Conservation (phyloP, 2,888 invertebrate species). For the Trissolcus japonicus region DNA sequence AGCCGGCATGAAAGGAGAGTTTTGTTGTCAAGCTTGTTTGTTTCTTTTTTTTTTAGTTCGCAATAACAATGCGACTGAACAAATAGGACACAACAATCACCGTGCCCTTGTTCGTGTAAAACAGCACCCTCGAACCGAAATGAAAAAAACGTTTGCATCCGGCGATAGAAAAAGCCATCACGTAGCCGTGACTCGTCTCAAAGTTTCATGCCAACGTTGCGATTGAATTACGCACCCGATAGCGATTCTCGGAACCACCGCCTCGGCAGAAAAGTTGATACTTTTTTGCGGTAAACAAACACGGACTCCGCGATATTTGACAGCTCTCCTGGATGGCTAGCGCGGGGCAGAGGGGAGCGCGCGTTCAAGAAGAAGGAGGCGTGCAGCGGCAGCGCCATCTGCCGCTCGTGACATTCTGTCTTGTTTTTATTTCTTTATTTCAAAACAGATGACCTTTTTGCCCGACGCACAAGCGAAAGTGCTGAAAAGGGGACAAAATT, state of each 20-base stretch:
- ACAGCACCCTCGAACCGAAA: not conserved
- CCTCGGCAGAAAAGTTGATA: not conserved
- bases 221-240: not conserved
- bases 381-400: conserved; percentile 10
- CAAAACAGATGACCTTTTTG: no score
- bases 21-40: no score
- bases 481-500: no score
- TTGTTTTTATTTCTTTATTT: not conserved
- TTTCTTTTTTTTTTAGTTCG: no score
- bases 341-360: conserved; percentile 14
- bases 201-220: not conserved
- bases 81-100: not conserved
- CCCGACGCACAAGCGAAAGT: no score
- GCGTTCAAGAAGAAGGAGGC: conserved; percentile 7
- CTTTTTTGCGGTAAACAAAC: conserved; percentile 30
- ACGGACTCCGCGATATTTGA: conserved; percentile 20
- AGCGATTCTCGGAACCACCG: not conserved
- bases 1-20: not conserved
- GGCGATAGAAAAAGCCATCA: not conserved
- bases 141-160: not conserved
- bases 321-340: conserved; percentile 6
- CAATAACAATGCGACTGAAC: not conserved
- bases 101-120: not conserved
- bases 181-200: not conserved
- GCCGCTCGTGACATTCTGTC: not conserved